These are phyloP conservation scores for Dendrolimus punctatus DNA, from an alignment of 1,140 invertebrate genomes.

Conservation along the genomic window DNA sequence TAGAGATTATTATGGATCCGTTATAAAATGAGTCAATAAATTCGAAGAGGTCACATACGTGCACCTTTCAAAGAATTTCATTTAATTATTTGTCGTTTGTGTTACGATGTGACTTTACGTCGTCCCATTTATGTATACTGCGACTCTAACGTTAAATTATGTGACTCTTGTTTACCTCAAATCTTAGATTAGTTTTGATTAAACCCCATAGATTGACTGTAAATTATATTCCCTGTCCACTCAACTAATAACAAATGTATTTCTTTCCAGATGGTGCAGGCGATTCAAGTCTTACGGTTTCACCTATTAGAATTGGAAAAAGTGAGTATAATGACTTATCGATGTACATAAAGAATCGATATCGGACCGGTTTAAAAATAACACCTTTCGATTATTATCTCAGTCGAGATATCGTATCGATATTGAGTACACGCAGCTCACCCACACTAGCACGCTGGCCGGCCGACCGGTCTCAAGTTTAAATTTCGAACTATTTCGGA, in stretches of 20 bases:
- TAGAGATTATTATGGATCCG: too few species aligned
- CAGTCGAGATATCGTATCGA: conserved; percentile 51
- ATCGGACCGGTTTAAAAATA: conserved; percentile 39
- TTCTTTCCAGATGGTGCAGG: conserved; percentile 98
- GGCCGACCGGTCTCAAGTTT: conserved; percentile 5
- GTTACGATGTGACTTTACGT: too few species aligned
- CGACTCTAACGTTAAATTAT: too few species aligned
- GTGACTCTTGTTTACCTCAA: too few species aligned
- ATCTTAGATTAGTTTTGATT: too few species aligned
- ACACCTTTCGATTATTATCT: conserved; percentile 56
- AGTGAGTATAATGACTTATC: conserved; percentile 80
- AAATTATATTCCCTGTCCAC: neutral
- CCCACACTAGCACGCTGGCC: conserved; percentile 16
- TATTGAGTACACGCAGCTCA: conserved; percentile 27
- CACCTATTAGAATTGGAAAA: conserved; percentile 99
- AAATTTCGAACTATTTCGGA: conserved; percentile 12
- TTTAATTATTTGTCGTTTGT: too few species aligned
- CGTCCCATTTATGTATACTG: too few species aligned
- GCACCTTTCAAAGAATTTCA: too few species aligned
- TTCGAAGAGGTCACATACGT: too few species aligned
- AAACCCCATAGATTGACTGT: neutral
- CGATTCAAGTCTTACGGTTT: conserved; percentile 99
- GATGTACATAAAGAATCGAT: conserved; percentile 46
- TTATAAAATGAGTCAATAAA: too few species aligned
- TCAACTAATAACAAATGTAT: conserved; percentile 23